A percentile compares a stretch with the other conserved stretches of the same genome.
phyloP scores from a whole-genome alignment of 2,888 invertebrate genomes.

The Eupithecia abbreviata region DNA sequence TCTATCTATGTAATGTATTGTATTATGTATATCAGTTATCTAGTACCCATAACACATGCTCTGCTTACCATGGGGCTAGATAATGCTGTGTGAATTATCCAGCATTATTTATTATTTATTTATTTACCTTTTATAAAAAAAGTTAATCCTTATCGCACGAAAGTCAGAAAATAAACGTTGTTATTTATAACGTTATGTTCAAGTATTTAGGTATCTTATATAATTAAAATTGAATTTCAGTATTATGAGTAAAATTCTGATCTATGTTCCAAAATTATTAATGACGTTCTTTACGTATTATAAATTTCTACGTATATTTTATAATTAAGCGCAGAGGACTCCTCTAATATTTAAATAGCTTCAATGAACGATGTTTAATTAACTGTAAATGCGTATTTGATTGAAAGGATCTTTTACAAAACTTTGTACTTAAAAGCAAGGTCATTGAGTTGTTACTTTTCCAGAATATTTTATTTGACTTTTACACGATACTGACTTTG shows the following conservation, averaged over 20 bases:
- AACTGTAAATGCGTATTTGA: slow-evolving; percentile 44
- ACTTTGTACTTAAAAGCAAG: slow-evolving; percentile 8
- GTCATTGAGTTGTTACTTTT: slow-evolving; percentile 12
- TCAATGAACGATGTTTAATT: slow-evolving; percentile 52
- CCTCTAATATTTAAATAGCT: slow-evolving; percentile 39
- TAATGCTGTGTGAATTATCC: too few species aligned
- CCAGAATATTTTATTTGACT: not conserved
- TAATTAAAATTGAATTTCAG: not conserved
- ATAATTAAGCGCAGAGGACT: not conserved
- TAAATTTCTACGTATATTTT: not conserved
- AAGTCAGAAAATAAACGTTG: too few species aligned
- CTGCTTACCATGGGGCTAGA: too few species aligned
- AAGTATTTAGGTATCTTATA: not conserved
- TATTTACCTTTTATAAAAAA: too few species aligned
- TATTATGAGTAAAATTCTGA: not conserved
- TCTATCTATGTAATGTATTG: too few species aligned
- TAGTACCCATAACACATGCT: too few species aligned
- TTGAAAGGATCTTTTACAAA: slow-evolving; percentile 44
- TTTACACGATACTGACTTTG: not conserved
- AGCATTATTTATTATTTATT: too few species aligned
- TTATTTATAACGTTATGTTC: not conserved
- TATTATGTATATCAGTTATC: too few species aligned
- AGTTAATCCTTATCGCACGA: too few species aligned
- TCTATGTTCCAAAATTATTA: not conserved
- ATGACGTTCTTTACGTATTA: not conserved